phyloP scores from a whole-genome alignment of 2,888 invertebrate genomes.

The Magallana nippona region DNA sequence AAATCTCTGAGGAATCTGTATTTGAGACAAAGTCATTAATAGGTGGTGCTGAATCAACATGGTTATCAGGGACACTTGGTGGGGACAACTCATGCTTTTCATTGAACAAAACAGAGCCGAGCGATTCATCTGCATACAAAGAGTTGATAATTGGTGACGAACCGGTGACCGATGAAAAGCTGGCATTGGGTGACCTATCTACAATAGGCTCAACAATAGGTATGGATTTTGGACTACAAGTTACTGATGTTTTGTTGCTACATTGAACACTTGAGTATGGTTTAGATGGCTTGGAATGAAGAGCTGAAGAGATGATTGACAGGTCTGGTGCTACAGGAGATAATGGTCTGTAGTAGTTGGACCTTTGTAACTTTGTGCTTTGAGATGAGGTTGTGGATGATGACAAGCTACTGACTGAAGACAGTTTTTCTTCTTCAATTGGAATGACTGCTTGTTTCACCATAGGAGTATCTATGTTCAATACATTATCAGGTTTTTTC shows the following conservation, averaged over 20 bases:
- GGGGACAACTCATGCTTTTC: too few species aligned
- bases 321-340: background rate
- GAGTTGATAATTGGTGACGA: background rate
- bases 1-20: too few species aligned
- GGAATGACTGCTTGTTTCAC: background rate
- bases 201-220: too few species aligned
- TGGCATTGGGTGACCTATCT: too few species aligned
- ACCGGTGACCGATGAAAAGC: background rate
- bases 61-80: too few species aligned
- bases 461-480: background rate
- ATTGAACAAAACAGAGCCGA: too few species aligned
- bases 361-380: background rate
- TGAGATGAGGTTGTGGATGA: background rate
- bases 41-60: too few species aligned
- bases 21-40: too few species aligned
- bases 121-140: background rate
- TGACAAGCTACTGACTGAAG: background rate
- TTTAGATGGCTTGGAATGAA: background rate
- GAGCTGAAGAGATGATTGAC: background rate
- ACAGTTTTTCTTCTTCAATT: background rate
- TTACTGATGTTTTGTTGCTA: too few species aligned
- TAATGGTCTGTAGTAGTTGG: constrained; percentile 21
- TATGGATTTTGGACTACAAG: too few species aligned
- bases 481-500: background rate
- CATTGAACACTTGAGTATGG: too few species aligned